Evolutionary conservation across 2,113 vertebrate species (phyloP).

Genomic region (Corythornis madagascariensis): DNA sequence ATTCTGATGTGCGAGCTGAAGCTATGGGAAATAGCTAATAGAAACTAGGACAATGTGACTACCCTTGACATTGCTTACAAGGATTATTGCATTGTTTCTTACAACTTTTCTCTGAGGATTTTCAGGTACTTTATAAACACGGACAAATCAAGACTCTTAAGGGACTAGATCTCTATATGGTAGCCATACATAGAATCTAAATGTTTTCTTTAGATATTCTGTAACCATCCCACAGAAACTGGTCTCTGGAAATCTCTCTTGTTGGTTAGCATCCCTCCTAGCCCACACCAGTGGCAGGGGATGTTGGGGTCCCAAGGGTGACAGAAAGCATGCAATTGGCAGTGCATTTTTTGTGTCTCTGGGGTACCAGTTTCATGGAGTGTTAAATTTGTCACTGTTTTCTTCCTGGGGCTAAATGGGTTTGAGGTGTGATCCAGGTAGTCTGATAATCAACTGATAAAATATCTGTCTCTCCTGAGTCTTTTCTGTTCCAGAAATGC

Average conservation of each 20-base stretch:
- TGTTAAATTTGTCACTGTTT: neutral
- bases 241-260: neutral
- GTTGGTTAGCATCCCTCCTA: neutral
- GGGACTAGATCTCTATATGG: neutral
- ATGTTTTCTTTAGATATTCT: neutral
- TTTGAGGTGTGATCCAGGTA: neutral
- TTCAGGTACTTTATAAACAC: neutral
- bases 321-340: neutral
- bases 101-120: neutral
- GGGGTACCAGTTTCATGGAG: neutral
- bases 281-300: rapidly evolving
- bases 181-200: neutral
- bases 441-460: neutral
- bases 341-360: neutral
- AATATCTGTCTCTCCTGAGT: neutral
- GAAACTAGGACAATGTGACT: neutral
- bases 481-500: neutral
- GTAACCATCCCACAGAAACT: neutral
- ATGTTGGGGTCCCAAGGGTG: rapidly evolving
- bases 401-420: neutral
- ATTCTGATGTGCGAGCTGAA: neutral
- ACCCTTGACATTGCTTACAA: neutral
- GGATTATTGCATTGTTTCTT: neutral
- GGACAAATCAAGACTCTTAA: neutral
- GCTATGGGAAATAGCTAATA: neutral